Percentiles rank a stretch among this genome's conserved stretches.
These are phyloP conservation scores for Bombus sibiricus DNA, from an alignment of 1,140 invertebrate genomes.

Conservation along the genomic window DNA sequence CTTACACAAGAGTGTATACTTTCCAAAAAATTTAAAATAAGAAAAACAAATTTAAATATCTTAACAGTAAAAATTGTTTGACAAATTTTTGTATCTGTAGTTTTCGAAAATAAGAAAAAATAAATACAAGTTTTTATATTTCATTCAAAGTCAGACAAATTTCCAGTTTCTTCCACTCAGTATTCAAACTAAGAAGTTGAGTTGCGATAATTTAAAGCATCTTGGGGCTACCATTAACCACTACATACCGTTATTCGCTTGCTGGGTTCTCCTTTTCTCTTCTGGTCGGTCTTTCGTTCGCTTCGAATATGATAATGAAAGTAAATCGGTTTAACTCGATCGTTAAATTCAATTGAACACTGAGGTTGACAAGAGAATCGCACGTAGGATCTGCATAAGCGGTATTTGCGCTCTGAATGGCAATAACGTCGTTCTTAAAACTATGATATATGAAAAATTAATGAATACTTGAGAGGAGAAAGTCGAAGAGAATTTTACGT, in stretches of 20 bases:
- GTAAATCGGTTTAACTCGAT: constrained; percentile 49
- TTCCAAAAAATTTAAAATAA: too few relatives aligned
- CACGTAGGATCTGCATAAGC: background rate
- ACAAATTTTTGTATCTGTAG: too few relatives aligned
- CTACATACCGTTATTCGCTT: background rate
- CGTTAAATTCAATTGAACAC: constrained; percentile 47
- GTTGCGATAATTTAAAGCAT: background rate
- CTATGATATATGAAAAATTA: too few relatives aligned
- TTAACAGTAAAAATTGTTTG: too few relatives aligned
- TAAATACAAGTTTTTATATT: background rate
- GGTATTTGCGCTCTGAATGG: background rate
- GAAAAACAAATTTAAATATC: too few relatives aligned
- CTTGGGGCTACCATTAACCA: background rate
- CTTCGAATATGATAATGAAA: constrained; percentile 32
- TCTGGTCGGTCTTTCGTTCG: background rate
- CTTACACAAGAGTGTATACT: too few relatives aligned
- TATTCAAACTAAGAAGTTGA: background rate
- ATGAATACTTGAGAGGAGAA: background rate
- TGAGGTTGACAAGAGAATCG: background rate
- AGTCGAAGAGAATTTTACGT: background rate
- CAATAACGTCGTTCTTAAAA: background rate
- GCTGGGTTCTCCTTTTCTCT: background rate
- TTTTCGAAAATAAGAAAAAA: background rate
- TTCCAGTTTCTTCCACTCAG: background rate
- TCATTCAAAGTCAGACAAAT: background rate